Conservation (phyloP, 2,888 invertebrate genomes). For the Poecilobothrus nobilitatus region DNA sequence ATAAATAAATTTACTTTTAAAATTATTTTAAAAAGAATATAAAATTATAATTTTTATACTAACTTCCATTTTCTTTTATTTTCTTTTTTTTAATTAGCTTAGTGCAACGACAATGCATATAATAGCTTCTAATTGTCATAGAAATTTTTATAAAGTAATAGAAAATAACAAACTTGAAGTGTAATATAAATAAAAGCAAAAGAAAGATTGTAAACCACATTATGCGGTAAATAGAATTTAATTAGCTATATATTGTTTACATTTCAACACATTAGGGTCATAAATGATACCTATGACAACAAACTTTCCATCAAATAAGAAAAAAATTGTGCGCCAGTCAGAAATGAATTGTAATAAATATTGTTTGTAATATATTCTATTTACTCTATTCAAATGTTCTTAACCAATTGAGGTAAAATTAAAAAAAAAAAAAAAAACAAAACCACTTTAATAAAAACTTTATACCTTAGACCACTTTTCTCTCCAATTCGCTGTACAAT, state of each 20-base stretch:
- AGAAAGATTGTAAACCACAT: background rate
- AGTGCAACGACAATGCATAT: too few relatives aligned
- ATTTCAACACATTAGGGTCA: background rate
- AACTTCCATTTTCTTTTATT: conserved; percentile 9
- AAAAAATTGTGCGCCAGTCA: too few relatives aligned
- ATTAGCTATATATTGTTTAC: background rate
- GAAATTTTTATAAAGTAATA: background rate
- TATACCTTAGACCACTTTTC: conserved; percentile 87
- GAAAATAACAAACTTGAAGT: too few relatives aligned
- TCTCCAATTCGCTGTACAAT: conserved; percentile 93
- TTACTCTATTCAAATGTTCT: too few relatives aligned
- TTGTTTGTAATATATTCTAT: too few relatives aligned
- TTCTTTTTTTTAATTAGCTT: too few relatives aligned
- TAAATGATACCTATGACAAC: background rate
- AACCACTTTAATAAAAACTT: background rate
- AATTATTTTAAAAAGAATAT: background rate
- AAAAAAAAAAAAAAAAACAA: too few relatives aligned
- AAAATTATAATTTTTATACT: background rate
- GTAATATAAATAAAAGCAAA: too few relatives aligned
- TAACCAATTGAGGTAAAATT: too few relatives aligned
- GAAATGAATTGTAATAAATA: too few relatives aligned
- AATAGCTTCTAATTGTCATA: background rate
- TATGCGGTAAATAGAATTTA: background rate
- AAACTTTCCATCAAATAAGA: background rate
- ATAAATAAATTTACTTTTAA: background rate